These are phyloP conservation scores for Steinernema khuongi DNA, from an alignment of 1,140 invertebrate species.

Conservation along the genomic window DNA sequence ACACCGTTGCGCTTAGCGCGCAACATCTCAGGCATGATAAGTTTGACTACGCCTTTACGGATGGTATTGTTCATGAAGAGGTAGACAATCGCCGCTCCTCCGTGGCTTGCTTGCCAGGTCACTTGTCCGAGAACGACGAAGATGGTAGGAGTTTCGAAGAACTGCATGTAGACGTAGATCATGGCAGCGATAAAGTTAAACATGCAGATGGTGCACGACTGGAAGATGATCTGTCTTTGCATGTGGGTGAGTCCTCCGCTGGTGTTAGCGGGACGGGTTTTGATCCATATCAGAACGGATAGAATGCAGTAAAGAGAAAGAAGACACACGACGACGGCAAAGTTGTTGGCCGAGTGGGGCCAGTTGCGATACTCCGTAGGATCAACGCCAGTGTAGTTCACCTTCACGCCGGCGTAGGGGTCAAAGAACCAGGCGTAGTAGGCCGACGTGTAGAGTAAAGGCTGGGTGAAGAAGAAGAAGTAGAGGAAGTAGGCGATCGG, in stretches of 20 bases:
- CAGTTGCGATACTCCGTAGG: not conserved
- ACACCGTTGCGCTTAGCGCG: no score
- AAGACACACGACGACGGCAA: not conserved
- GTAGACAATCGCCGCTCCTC: slow-evolving; percentile 13
- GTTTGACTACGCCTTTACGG: slow-evolving; percentile 6
- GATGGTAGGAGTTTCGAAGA: not conserved
- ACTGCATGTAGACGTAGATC: not conserved
- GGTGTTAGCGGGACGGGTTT: not conserved
- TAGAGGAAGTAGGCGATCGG: not conserved
- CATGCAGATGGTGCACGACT: not conserved
- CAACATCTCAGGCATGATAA: no score
- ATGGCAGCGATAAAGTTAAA: not conserved
- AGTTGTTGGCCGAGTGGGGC: not conserved
- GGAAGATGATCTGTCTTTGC: slow-evolving; percentile 18
- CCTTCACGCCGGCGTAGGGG: no score
- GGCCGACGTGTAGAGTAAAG: not conserved
- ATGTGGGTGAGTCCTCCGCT: not conserved
- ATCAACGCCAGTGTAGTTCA: no score
- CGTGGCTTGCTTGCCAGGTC: not conserved
- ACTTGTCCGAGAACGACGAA: not conserved
- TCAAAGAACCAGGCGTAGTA: not conserved
- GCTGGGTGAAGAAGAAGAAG: not conserved
- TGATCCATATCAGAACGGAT: not conserved
- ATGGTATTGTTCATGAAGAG: slow-evolving; percentile 15
- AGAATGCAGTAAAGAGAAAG: not conserved